Evolutionary conservation across 2,113 vertebrate species (phyloP), one percentile per base, ranked within the genome.

Genomic region (Anguilla rostrata): DNA sequence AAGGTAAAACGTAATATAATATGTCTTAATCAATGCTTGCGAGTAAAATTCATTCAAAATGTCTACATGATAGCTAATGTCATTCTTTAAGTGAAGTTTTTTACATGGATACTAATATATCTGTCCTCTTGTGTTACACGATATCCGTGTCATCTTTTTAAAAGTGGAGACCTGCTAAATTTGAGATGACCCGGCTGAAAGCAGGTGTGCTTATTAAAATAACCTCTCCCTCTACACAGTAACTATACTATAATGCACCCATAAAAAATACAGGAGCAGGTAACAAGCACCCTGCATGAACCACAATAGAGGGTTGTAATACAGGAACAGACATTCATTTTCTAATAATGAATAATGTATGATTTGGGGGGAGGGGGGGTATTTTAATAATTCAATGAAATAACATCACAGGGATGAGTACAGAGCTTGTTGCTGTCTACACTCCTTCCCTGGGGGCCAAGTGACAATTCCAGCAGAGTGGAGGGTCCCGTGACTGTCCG

Each of bases 381-480:
- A 83, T 91, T 92, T 95, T 43, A 95, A 95, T 96, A 92, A 95
- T 96, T 94, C 89, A 95, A 86, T 86, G 87, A 89, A 91, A 93
- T 93, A 91, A 93, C 92, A 93, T 91, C 88, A 93, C 92, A 90
- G 43, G 85, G 87, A 91, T 85, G 86, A 87, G 91, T 86, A 82
- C 87, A 88, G 87, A 84, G 81, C 78, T 83, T 63, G 87, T 56
- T 56, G 87, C 87, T 84, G 91, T 92, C 90, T 87, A 81, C 60
- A 79, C 66, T 83, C 43, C 66, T 18, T 88, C 86, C 83, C 78
- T 82, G 71, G 14, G 83, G 87, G 82, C 39, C 84, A 56, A 43
- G 29, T 41, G 84, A 86, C 34, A 86, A 83, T 66, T 87, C 49
- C 84, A 81, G 40, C 12, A 34, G 84, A 85, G 90, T 86, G 39